Percentiles rank a stretch among this genome's conserved stretches.
These are phyloP conservation scores for Phenganax marumi DNA, from an alignment of 92 coral and sea anemone species.

Conservation along the genomic window DNA sequence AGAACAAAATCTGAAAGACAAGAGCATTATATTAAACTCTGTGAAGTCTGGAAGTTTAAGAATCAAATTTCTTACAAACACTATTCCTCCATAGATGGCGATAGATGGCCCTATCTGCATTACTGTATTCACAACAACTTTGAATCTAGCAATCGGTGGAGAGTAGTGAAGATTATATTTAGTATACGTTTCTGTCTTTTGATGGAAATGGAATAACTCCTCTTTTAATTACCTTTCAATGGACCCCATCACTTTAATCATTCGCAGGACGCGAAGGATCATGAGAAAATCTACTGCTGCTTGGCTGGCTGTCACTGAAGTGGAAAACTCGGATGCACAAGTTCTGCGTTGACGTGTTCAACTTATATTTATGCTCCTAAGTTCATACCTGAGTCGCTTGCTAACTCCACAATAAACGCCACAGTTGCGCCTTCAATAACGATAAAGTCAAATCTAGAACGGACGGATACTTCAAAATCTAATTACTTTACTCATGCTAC, in stretches of 20 bases:
- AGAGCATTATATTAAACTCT: background rate
- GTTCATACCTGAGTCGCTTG: conserved; percentile 73
- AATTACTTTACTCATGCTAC: too few species aligned
- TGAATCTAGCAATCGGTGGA: conserved; percentile 60
- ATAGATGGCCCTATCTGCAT: conserved; percentile 98
- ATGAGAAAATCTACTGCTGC: conserved; percentile 83
- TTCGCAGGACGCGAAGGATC: conserved; percentile 90
- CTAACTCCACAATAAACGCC: conserved; percentile 78
- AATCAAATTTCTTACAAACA: conserved; percentile 68
- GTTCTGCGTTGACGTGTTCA: background rate
- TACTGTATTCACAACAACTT: conserved; percentile 81
- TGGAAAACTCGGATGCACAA: background rate
- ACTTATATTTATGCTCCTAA: conserved; percentile 15
- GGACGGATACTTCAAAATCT: background rate
- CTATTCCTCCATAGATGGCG: conserved; percentile 78
- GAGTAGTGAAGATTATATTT: background rate
- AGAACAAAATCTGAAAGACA: conserved; percentile 66
- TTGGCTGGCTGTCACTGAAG: conserved; percentile 84
- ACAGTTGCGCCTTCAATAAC: conserved; percentile 85
- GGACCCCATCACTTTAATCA: conserved; percentile 84
- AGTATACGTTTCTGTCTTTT: background rate
- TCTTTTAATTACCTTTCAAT: conserved; percentile 60
- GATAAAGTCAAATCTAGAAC: conserved; percentile 69
- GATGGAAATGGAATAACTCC: background rate
- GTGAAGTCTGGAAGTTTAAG: background rate